Conservation (phyloP, 2,797 vertebrate genomes). For the Xiphophorus birchmanni region DNA sequence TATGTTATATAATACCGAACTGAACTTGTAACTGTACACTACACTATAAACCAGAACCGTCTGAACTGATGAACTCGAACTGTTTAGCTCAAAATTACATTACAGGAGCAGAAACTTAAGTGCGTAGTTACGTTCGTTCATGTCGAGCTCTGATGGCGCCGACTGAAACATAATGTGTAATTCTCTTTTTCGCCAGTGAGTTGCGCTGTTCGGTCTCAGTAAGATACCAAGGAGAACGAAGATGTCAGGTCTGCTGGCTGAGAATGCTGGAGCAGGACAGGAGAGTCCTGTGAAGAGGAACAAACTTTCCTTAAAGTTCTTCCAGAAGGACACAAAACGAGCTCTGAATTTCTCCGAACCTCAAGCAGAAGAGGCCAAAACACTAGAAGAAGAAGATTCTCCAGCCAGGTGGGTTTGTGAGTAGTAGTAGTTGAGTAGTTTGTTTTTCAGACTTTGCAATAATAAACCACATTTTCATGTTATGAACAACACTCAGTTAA, state of each 20-base stretch:
- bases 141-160: conserved; percentile 53
- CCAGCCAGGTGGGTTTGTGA: conserved; percentile 72
- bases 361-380: conserved; percentile 81
- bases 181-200: conserved; percentile 44
- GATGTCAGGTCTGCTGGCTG: conserved; percentile 84
- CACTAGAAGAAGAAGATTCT: conserved; percentile 72
- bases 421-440: not conserved
- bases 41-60: not conserved
- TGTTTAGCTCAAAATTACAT: not conserved
- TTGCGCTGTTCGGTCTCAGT: conserved; percentile 56
- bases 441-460: not conserved
- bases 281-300: conserved; percentile 90
- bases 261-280: conserved; percentile 77
- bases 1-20: conserved; percentile 42
- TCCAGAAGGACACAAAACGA: conserved; percentile 94
- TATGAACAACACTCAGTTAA: not conserved
- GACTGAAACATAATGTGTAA: conserved; percentile 5
- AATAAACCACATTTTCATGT: not conserved
- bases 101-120: not conserved
- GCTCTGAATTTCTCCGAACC: conserved; percentile 91
- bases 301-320: conserved; percentile 92
- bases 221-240: conserved; percentile 11
- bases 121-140: conserved; percentile 44
- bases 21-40: not conserved
- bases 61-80: rapidly evolving